phyloP scores from a whole-genome alignment of 2,797 vertebrate species.

The Myiotriccus ornatus region DNA sequence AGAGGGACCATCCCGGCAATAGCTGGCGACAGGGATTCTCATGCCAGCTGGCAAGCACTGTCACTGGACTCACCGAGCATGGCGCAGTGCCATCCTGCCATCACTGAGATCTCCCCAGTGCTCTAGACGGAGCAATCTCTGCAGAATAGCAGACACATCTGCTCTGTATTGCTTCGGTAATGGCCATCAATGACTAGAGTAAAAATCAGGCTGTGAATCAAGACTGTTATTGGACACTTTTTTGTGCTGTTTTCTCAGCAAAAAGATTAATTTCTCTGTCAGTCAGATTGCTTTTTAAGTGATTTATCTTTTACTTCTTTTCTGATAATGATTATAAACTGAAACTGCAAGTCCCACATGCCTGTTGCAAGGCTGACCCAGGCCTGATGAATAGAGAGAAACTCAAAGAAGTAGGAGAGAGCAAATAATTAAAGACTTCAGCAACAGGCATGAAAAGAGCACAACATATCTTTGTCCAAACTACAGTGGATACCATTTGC shows the following conservation, averaged over 20 bases:
- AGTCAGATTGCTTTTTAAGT: slow-evolving; percentile 7
- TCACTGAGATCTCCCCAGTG: background rate
- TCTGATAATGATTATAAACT: slow-evolving; percentile 54
- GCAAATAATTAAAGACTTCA: slow-evolving; percentile 49
- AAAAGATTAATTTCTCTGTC: slow-evolving; percentile 3
- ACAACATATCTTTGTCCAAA: background rate
- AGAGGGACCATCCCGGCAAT: background rate
- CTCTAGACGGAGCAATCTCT: background rate
- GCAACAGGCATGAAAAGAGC: slow-evolving; percentile 24
- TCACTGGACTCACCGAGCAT: background rate
- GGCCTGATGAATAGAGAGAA: slow-evolving; percentile 15
- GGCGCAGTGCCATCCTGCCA: background rate
- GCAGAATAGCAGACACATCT: slow-evolving; percentile 40
- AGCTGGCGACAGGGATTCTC: background rate
- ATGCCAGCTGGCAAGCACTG: background rate
- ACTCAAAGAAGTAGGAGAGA: background rate
- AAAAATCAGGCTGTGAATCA: slow-evolving; percentile 49
- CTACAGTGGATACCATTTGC: background rate
- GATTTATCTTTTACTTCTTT: slow-evolving; percentile 26
- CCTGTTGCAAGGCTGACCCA: background rate
- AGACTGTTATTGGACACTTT: slow-evolving; percentile 22
- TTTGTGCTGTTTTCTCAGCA: slow-evolving; percentile 39
- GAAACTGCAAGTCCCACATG: slow-evolving; percentile 4
- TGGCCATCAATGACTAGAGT: slow-evolving; percentile 40
- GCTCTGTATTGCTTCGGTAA: slow-evolving; percentile 41